A percentile compares a stretch with the other conserved stretches of the same genome.
These are phyloP conservation scores for Hippotragus niger DNA, from an alignment of 2,113 vertebrate genomes.

Conservation along the genomic window DNA sequence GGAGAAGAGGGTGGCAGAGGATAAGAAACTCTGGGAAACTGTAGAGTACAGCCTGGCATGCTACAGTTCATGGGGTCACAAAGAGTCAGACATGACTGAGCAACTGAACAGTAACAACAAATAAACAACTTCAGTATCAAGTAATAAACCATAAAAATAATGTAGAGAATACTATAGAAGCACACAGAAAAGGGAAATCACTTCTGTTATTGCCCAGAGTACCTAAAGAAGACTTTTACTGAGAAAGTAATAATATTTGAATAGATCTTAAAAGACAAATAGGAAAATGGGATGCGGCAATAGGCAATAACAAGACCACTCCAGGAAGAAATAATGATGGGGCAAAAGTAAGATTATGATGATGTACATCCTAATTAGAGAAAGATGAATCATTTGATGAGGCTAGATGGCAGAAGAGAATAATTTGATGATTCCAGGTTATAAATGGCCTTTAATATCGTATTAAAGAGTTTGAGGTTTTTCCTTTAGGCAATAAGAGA, in stretches of 20 bases:
- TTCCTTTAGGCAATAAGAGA: background rate
- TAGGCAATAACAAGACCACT: background rate
- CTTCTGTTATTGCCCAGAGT: background rate
- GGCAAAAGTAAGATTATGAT: background rate
- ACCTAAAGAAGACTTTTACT: background rate
- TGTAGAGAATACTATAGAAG: background rate
- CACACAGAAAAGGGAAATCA: background rate
- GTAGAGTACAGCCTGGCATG: background rate
- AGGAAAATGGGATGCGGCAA: background rate
- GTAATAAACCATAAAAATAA: slow-evolving; percentile 15
- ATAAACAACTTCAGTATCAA: background rate
- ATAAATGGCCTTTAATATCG: background rate
- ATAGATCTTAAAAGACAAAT: background rate
- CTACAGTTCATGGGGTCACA: background rate
- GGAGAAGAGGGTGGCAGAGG: background rate
- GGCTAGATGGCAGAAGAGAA: background rate
- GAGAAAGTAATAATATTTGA: background rate
- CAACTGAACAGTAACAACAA: background rate
- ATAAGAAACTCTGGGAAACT: background rate
- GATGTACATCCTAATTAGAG: background rate
- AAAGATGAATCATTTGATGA: background rate
- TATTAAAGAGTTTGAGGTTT: background rate
- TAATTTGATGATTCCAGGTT: background rate
- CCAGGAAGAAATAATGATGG: background rate
- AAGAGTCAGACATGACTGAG: background rate